A percentile compares a stretch with the other conserved stretches of the same genome.
phyloP scores from a whole-genome alignment of 2,888 invertebrate genomes.

The Nymphalis urticae region DNA sequence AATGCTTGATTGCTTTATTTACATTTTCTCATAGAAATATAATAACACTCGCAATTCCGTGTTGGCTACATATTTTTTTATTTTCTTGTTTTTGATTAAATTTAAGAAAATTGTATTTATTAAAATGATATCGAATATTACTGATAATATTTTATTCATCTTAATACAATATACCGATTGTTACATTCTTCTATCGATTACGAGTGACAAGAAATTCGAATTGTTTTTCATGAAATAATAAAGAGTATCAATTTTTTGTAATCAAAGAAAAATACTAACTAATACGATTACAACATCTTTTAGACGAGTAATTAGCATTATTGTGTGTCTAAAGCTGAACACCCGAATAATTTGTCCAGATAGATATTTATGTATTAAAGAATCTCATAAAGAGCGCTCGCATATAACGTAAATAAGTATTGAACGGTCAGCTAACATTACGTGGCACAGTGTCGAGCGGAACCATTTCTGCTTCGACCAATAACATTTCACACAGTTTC shows the following conservation, averaged over 20 bases:
- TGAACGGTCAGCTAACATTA: no score
- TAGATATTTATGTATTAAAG: no score
- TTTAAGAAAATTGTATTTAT: background rate
- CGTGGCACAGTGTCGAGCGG: no score
- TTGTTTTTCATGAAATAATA: background rate
- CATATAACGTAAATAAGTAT: no score
- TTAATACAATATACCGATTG: background rate
- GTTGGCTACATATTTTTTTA: background rate
- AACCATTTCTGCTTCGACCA: no score
- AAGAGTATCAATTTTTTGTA: conserved; percentile 1
- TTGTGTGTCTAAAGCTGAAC: background rate
- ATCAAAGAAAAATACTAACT: conserved; percentile 4
- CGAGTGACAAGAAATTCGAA: background rate
- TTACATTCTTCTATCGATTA: background rate
- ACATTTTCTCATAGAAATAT: conserved; percentile 16
- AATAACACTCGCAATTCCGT: conserved; percentile 9
- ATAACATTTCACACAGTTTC: no score
- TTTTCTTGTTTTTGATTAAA: background rate
- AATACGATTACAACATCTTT: no score
- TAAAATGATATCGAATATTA: conserved; percentile 7
- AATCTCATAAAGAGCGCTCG: no score
- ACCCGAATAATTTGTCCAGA: no score
- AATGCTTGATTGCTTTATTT: conserved; percentile 9
- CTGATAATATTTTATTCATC: conserved; percentile 8
- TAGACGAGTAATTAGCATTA: no score